A percentile compares a stretch with the other conserved stretches of the same genome.
Evolutionary conservation across 2,888 invertebrate species (phyloP).

Genomic region (Dendrolimus pini): DNA sequence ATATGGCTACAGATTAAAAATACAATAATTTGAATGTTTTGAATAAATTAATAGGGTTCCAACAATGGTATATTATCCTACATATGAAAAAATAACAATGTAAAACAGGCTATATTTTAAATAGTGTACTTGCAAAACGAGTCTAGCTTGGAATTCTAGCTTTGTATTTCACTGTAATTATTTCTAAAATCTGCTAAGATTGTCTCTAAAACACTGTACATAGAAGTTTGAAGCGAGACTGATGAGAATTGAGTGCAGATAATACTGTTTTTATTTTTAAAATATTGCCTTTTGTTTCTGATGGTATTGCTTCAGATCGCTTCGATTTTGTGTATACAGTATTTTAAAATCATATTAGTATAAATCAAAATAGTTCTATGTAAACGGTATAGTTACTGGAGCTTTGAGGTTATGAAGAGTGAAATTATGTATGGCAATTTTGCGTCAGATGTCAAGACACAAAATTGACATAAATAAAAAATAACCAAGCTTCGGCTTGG

Average conservation of each 20-base stretch:
- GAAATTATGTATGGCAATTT: too few relatives aligned
- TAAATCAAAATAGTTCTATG: not conserved
- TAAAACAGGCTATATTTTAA: too few relatives aligned
- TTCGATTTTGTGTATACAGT: not conserved
- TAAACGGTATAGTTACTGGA: not conserved
- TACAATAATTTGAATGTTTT: too few relatives aligned
- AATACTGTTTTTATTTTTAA: not conserved
- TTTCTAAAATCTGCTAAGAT: not conserved
- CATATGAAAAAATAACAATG: too few relatives aligned
- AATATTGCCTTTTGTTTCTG: not conserved
- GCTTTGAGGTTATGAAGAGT: too few relatives aligned
- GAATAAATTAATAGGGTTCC: too few relatives aligned
- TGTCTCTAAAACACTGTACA: not conserved
- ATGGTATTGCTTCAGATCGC: not conserved
- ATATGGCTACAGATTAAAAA: too few relatives aligned
- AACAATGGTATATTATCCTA: too few relatives aligned
- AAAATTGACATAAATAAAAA: too few relatives aligned
- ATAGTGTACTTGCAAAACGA: too few relatives aligned
- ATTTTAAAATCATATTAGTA: not conserved
- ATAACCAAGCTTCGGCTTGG: too few relatives aligned
- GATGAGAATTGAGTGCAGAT: not conserved
- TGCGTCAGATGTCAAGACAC: too few relatives aligned
- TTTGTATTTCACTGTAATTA: not conserved
- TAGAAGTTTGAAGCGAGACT: not conserved
- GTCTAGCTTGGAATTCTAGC: not conserved